Percentiles rank a stretch among this genome's conserved stretches.
phyloP scores from a whole-genome alignment of 1,140 invertebrate species.

The Ladona fulva region DNA sequence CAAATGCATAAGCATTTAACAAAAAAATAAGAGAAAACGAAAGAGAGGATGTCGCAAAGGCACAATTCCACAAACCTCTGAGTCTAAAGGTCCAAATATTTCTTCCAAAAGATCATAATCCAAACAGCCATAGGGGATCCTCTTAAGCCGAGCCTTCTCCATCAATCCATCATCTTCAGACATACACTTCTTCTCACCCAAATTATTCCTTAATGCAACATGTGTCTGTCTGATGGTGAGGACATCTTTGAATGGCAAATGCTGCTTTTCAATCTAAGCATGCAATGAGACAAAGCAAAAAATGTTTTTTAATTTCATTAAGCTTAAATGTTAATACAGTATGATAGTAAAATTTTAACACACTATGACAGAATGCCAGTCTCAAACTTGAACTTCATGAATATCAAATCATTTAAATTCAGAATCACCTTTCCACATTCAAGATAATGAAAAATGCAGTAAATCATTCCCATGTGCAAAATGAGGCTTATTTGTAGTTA shows the following conservation, averaged over 20 bases:
- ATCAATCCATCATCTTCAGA: neutral
- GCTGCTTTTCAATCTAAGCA: neutral
- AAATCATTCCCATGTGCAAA: no score
- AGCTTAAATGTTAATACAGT: no score
- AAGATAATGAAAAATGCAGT: no score
- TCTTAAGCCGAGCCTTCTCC: neutral
- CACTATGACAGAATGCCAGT: no score
- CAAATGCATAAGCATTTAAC: neutral
- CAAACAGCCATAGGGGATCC: conserved; percentile 28
- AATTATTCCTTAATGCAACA: neutral
- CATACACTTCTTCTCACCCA: neutral
- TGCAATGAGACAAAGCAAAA: no score
- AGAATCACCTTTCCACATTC: no score
- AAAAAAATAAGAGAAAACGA: conserved; percentile 14
- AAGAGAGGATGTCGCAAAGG: neutral
- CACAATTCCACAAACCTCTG: conserved; percentile 11
- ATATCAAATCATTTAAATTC: no score
- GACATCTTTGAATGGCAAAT: neutral
- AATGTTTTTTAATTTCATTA: no score
- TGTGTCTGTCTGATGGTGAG: neutral
- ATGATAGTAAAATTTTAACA: no score
- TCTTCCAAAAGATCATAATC: conserved; percentile 30
- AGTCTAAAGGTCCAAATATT: conserved; percentile 25
- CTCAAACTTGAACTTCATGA: no score
- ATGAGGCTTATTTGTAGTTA: no score